These are phyloP conservation scores for Barbus barbus DNA, from an alignment of 2,113 vertebrate genomes.

Conservation along the genomic window DNA sequence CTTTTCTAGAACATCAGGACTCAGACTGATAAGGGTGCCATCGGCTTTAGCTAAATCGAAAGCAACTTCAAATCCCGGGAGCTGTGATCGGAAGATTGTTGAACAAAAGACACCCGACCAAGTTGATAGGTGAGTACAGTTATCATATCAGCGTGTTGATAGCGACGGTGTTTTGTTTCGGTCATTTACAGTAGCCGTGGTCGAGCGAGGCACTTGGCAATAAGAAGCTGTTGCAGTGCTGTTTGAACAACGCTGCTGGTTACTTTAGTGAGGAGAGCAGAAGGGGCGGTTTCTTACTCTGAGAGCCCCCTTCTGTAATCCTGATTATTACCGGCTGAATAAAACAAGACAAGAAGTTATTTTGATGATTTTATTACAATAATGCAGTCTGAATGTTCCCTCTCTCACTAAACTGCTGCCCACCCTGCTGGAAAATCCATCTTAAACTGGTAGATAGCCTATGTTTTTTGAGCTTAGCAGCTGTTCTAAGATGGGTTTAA, in stretches of 20 bases:
- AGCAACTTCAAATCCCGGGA: slow-evolving; percentile 4
- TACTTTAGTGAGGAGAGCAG: slow-evolving; percentile 2
- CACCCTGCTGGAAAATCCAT: neutral
- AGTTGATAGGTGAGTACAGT: slow-evolving; percentile 23
- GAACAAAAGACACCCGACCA: slow-evolving; percentile 35
- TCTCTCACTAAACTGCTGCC: neutral
- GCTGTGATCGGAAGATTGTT: slow-evolving; percentile 1
- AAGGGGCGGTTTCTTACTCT: slow-evolving; percentile 2
- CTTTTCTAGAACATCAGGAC: slow-evolving; percentile 22
- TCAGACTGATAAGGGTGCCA: neutral
- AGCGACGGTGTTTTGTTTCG: neutral
- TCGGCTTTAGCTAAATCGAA: neutral
- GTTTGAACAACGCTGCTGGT: slow-evolving; percentile 10
- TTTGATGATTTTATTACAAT: neutral
- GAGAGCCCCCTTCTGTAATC: neutral
- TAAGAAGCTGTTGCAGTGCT: neutral
- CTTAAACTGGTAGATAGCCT: no score
- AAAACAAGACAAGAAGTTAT: neutral
- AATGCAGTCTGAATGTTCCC: neutral
- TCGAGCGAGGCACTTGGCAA: neutral
- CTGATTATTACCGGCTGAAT: neutral
- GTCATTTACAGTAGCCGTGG: neutral
- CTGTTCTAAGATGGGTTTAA: neutral
- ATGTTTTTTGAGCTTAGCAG: neutral
- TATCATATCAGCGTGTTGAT: neutral